Base-by-base conservation (phyloP, 1,140 invertebrate genomes). In the Zaprionus vittiger region DNA sequence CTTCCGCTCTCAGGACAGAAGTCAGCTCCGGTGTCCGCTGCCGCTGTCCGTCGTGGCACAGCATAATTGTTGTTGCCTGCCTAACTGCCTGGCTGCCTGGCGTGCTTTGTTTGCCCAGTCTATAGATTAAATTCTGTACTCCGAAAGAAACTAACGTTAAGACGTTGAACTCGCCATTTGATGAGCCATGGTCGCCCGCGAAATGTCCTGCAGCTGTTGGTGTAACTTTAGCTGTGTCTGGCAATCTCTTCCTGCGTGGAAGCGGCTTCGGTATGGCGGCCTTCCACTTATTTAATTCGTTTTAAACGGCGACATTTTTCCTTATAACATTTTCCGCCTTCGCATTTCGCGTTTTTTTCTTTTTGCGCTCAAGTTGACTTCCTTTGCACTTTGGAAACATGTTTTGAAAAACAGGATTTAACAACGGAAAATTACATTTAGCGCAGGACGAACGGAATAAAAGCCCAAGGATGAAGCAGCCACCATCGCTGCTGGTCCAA, bases 351-450 rank as follows among this genome's bases (percentile, higher is more conserved):
- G 26, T 70, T 37, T 37, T 80, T 69, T 83, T 69, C 75, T 81
- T 90, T 80, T 75, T 84, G 74, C 73, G 78, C 72, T 79, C 79
- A 83, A 89, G 84, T 90, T 90, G 85, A 90, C 85, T 89, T 90
- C 81, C 81, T 83, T 81, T 89, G 85, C 81, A 90, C 83, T 87
- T 87, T 80, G 77, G 69, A 73, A 79, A 81, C 62, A 89, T 90
- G 81, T 89, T 89, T 90, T 90, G 78, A 90, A 89, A 89, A 90
- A 85, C 85, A 89, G 84, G 85, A 89, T 90, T 89, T 89, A 89
- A 89, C 81, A 90, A 89, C 85, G 84, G 84, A 90, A 89, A 89
- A 89, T 89, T 89, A 89, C 84, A 89, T 89, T 89, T 84, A 87
- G 85, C 81, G 76, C 75, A 66, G 81, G 81, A 90, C 84, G 67